Conservation (phyloP, 2,888 invertebrate genomes). For the Limnephilus marmoratus region DNA sequence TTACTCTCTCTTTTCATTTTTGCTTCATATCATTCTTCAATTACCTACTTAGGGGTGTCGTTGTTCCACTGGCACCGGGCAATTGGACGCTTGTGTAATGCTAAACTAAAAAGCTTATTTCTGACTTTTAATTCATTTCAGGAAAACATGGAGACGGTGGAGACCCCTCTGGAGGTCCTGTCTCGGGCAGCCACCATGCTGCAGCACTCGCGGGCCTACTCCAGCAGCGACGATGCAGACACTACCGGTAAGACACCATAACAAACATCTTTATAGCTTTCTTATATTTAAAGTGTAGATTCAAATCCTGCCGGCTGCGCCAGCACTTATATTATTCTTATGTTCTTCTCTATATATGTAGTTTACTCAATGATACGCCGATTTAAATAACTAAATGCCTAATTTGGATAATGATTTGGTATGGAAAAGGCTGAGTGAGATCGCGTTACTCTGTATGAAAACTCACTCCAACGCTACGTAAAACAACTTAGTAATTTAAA, state of each 20-base stretch:
- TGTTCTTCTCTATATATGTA: too few species aligned
- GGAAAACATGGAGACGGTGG: slow-evolving; percentile 81
- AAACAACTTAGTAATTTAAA: too few species aligned
- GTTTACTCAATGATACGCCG: too few species aligned
- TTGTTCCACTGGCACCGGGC: neutral
- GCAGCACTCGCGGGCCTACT: slow-evolving; percentile 80
- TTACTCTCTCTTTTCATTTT: neutral
- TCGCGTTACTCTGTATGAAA: too few species aligned
- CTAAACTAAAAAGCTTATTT: neutral
- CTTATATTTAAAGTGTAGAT: too few species aligned
- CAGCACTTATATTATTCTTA: too few species aligned
- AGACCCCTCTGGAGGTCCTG: slow-evolving; percentile 91
- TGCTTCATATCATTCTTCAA: neutral
- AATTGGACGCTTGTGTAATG: too few species aligned
- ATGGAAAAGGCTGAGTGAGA: too few species aligned
- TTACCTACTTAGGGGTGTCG: neutral
- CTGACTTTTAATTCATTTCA: neutral
- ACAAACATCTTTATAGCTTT: neutral
- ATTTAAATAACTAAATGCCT: too few species aligned
- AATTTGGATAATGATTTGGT: too few species aligned
- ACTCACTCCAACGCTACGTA: too few species aligned
- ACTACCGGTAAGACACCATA: slow-evolving; percentile 75
- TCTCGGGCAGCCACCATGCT: slow-evolving; percentile 94
- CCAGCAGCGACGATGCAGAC: slow-evolving; percentile 75
- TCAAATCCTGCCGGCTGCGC: too few species aligned